A percentile compares a stretch with the other conserved stretches of the same genome.
Evolutionary conservation across 1,140 invertebrate species (phyloP).

Genomic region (Scaptomyza graminum): DNA sequence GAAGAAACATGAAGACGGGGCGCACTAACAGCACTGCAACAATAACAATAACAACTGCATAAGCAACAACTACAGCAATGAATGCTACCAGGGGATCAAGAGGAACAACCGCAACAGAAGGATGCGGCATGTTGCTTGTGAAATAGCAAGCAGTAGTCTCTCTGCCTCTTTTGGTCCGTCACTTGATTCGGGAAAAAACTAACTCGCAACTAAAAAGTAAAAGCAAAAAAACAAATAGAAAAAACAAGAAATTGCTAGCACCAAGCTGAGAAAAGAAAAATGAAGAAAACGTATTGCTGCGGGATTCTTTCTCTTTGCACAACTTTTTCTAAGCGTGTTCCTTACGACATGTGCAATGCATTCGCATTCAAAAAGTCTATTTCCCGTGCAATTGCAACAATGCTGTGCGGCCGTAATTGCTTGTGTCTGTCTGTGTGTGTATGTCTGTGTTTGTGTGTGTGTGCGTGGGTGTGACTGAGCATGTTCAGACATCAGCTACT

Average conservation of each 20-base stretch:
- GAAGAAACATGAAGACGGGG: slow-evolving; percentile 17
- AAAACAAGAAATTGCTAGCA: slow-evolving; percentile 49
- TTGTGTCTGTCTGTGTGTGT: slow-evolving; percentile 14
- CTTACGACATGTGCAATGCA: slow-evolving; percentile 77
- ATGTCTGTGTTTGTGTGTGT: neutral
- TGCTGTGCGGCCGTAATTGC: slow-evolving; percentile 54
- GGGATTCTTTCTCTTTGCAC: slow-evolving; percentile 46
- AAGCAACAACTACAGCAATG: slow-evolving; percentile 13
- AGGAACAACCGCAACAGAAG: slow-evolving; percentile 14
- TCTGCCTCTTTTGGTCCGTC: neutral
- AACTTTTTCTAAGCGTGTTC: slow-evolving; percentile 72
- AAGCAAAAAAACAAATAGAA: slow-evolving; percentile 24
- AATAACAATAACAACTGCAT: slow-evolving; percentile 24
- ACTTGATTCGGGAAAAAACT: slow-evolving; percentile 25
- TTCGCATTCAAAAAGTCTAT: slow-evolving; percentile 82
- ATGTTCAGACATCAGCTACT: slow-evolving; percentile 26
- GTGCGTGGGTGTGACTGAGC: slow-evolving; percentile 40
- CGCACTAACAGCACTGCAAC: slow-evolving; percentile 10
- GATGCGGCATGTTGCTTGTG: slow-evolving; percentile 49
- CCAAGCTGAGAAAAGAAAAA: slow-evolving; percentile 49
- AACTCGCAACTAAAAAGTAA: slow-evolving; percentile 31
- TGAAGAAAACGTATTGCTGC: slow-evolving; percentile 59
- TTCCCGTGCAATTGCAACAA: slow-evolving; percentile 81
- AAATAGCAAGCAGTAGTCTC: slow-evolving; percentile 68
- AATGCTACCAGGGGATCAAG: slow-evolving; percentile 25